Percentiles rank a stretch among this genome's conserved stretches.
phyloP scores from a whole-genome alignment of 2,888 invertebrate genomes.

The Orthonevra nobilis region DNA sequence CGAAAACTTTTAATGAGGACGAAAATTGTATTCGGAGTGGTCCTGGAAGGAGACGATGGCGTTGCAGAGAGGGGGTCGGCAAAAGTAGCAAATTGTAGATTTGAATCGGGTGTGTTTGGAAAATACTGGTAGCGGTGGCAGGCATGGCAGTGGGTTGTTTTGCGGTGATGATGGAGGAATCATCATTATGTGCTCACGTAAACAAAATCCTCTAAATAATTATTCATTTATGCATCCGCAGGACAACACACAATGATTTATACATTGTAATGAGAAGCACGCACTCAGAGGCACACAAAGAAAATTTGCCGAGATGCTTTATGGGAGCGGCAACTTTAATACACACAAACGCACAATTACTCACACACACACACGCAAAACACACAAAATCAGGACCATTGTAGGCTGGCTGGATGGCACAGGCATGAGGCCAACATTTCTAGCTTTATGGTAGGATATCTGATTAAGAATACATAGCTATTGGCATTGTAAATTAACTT shows the following conservation, averaged over 20 bases:
- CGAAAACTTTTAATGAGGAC: conserved; percentile 60
- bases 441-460: conserved; percentile 46
- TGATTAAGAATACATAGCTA: conserved; percentile 53
- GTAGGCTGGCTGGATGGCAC: no score
- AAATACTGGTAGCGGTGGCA: conserved; percentile 7
- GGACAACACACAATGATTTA: conserved; percentile 62
- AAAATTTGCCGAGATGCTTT: conserved; percentile 36
- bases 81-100: conserved; percentile 51
- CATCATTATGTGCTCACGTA: conserved; percentile 61
- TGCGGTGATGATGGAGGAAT: conserved; percentile 45
- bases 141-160: conserved; percentile 9
- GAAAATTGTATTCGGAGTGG: conserved; percentile 40
- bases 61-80: background rate
- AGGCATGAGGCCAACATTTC: conserved; percentile 23
- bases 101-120: conserved; percentile 35
- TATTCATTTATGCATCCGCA: conserved; percentile 62
- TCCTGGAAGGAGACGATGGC: background rate
- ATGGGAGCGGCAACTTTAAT: conserved; percentile 40
- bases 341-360: conserved; percentile 1
- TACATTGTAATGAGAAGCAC: conserved; percentile 58
- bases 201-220: conserved; percentile 59
- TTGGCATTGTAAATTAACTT: conserved; percentile 53
- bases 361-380: no score
- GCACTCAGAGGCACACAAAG: conserved; percentile 48
- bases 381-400: no score